Evolutionary conservation across 2,888 invertebrate species (phyloP).

Genomic region (Agriopis marginaria): DNA sequence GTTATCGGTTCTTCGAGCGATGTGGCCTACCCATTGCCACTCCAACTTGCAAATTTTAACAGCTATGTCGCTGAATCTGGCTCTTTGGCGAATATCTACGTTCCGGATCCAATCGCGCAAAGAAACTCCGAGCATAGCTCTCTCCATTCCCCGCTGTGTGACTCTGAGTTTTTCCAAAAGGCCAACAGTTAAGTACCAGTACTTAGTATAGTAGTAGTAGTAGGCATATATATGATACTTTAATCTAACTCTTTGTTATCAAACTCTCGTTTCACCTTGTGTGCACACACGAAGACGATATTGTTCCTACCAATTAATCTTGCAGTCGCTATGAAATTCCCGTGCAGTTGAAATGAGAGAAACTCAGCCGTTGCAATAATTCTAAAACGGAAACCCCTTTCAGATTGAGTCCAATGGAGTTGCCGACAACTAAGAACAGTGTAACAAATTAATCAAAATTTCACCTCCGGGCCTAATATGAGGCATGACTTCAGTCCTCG

Average conservation of each 20-base stretch:
- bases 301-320: slow-evolving; percentile 9
- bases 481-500: slow-evolving; percentile 75
- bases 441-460: slow-evolving; percentile 85
- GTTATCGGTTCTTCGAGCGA: too few relatives aligned
- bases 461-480: slow-evolving; percentile 82
- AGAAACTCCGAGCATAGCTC: too few relatives aligned
- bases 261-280: slow-evolving; percentile 1
- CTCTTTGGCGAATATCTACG: too few relatives aligned
- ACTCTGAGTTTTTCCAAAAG: too few relatives aligned
- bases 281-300: slow-evolving; percentile 2
- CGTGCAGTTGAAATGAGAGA: slow-evolving; percentile 41
- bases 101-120: too few relatives aligned
- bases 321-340: slow-evolving; percentile 19
- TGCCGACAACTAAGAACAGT: slow-evolving; percentile 73
- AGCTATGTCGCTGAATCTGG: too few relatives aligned
- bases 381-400: slow-evolving; percentile 64
- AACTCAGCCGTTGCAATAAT: slow-evolving; percentile 66
- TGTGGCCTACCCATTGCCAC: too few relatives aligned
- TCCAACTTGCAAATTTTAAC: too few relatives aligned
- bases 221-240: too few relatives aligned
- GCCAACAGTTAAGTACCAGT: too few relatives aligned
- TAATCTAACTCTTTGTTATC: background rate
- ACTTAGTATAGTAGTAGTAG: too few relatives aligned
- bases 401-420: slow-evolving; percentile 66
- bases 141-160: too few relatives aligned